phyloP scores from a whole-genome alignment of 2,888 invertebrate genomes.

The Tetheella fluctuosa region DNA sequence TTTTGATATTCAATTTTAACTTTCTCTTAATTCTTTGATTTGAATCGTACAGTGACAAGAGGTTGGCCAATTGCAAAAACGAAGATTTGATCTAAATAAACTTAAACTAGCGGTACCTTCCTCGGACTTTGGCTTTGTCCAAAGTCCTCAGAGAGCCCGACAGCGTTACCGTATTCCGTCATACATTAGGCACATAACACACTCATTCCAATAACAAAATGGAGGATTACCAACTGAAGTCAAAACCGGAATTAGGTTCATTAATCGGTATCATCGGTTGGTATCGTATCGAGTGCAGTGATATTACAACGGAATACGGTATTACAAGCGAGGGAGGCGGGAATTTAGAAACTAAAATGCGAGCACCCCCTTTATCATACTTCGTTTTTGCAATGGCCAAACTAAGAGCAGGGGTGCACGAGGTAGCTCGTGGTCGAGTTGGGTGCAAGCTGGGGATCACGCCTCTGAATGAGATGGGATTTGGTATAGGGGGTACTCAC shows the following conservation, averaged over 20 bases:
- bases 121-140: slow-evolving; percentile 46
- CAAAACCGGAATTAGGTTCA: slow-evolving; percentile 2
- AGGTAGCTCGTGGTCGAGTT: slow-evolving; percentile 90
- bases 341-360: slow-evolving; percentile 82
- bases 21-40: slow-evolving; percentile 56
- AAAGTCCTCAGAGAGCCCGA: slow-evolving; percentile 51
- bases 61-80: slow-evolving; percentile 85
- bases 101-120: slow-evolving; percentile 68
- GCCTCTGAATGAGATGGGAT: slow-evolving; percentile 85
- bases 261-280: not conserved
- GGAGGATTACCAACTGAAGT: not conserved
- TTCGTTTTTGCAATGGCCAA: slow-evolving; percentile 90
- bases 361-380: slow-evolving; percentile 87
- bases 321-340: slow-evolving; percentile 79
- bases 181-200: slow-evolving; percentile 19
- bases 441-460: slow-evolving; percentile 85
- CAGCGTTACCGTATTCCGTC: slow-evolving; percentile 40
- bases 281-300: slow-evolving; percentile 12
- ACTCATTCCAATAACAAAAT: not conserved
- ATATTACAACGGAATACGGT: slow-evolving; percentile 39
- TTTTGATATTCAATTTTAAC: slow-evolving; percentile 47
- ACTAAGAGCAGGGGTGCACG: slow-evolving; percentile 94
- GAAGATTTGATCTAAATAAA: slow-evolving; percentile 83
- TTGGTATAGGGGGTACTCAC: slow-evolving; percentile 94
- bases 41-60: slow-evolving; percentile 79